A percentile compares a stretch with the other conserved stretches of the same genome.
These are phyloP conservation scores for Siphonodentalium dalli DNA, from an alignment of 2,888 invertebrate genomes.

Conservation along the genomic window DNA sequence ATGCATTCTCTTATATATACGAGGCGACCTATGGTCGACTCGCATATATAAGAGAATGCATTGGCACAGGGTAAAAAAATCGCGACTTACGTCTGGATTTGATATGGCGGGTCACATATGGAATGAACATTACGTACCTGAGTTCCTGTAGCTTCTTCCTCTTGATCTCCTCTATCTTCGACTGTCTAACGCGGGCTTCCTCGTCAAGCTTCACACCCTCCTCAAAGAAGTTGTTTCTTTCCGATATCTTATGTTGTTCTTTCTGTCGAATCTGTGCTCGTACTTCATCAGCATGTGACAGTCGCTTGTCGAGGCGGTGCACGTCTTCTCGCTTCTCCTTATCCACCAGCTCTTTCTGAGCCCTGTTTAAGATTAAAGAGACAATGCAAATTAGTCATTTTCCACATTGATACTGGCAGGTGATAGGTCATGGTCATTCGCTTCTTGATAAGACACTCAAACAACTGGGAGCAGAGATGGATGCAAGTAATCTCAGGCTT, in stretches of 20 bases:
- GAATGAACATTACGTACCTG: conserved; percentile 56
- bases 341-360: conserved; percentile 64
- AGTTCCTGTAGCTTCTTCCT: conserved; percentile 62
- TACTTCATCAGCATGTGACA: conserved; percentile 57
- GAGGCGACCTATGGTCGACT: too few species aligned
- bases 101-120: too few species aligned
- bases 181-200: conserved; percentile 57
- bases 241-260: conserved; percentile 58
- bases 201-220: conserved; percentile 64
- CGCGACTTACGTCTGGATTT: too few species aligned
- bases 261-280: conserved; percentile 62
- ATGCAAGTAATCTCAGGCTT: background rate
- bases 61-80: too few species aligned
- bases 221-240: conserved; percentile 64
- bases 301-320: conserved; percentile 39
- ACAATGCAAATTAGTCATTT: background rate
- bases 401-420: too few species aligned
- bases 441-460: too few species aligned
- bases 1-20: too few species aligned
- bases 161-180: conserved; percentile 63
- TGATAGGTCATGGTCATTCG: too few species aligned
- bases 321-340: conserved; percentile 60
- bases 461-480: too few species aligned
- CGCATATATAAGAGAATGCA: too few species aligned
- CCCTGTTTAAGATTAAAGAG: conserved; percentile 40